phyloP scores from a whole-genome alignment of 2,888 invertebrate species.

The Meloe dianella region DNA sequence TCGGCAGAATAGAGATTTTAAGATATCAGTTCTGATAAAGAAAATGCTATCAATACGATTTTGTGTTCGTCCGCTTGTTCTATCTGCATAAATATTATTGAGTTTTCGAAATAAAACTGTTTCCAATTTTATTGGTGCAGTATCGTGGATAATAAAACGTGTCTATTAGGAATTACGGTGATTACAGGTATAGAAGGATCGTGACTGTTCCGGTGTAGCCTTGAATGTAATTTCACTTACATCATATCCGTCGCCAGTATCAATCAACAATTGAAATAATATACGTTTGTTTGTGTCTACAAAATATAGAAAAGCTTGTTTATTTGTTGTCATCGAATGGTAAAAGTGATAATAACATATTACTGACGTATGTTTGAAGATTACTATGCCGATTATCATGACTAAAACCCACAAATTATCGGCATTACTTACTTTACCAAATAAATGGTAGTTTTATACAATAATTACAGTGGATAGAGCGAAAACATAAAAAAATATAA shows the following conservation, averaged over 20 bases:
- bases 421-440: too few relatives aligned
- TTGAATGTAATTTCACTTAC: background rate
- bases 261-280: background rate
- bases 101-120: background rate
- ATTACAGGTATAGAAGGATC: conserved; percentile 8
- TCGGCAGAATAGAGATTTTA: too few relatives aligned
- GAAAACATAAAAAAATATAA: too few relatives aligned
- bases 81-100: background rate
- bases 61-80: background rate
- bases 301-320: background rate
- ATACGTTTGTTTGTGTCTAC: background rate
- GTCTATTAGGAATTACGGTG: background rate
- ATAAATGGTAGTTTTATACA: too few relatives aligned
- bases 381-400: background rate
- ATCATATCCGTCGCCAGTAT: background rate
- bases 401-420: background rate
- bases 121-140: background rate
- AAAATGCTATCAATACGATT: background rate
- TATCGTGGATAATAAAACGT: background rate
- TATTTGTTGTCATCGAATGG: background rate
- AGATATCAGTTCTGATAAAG: too few relatives aligned
- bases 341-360: background rate
- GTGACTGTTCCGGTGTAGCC: conserved; percentile 9
- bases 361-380: background rate
- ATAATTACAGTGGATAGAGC: too few relatives aligned